phyloP scores from a whole-genome alignment of 2,888 invertebrate genomes.

The Tinea pellionella region DNA sequence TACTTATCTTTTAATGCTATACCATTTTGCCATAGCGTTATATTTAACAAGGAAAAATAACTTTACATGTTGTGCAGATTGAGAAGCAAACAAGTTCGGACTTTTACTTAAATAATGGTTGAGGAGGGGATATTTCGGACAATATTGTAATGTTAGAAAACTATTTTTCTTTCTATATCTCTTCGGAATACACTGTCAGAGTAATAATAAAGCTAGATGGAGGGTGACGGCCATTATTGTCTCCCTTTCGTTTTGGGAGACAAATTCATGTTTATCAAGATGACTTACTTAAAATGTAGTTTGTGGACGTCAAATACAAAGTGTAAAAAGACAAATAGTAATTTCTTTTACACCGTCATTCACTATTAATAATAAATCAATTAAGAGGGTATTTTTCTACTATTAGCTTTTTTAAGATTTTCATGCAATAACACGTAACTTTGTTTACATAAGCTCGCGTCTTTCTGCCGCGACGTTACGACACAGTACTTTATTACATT shows the following conservation, averaged over 20 bases:
- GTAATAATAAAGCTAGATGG: constrained; percentile 1
- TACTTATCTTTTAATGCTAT: no score
- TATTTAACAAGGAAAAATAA: background rate
- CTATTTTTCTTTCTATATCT: background rate
- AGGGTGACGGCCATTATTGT: constrained; percentile 6
- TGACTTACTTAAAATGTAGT: background rate
- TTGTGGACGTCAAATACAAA: no score
- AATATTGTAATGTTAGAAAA: constrained; percentile 4
- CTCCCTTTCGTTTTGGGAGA: background rate
- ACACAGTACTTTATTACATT: no score
- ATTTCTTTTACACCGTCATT: no score
- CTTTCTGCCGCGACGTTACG: no score
- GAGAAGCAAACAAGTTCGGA: background rate
- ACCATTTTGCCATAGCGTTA: background rate
- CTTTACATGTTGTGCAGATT: background rate
- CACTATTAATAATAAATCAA: no score
- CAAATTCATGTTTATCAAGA: background rate
- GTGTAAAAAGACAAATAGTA: no score
- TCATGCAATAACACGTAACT: no score
- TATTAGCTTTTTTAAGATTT: no score
- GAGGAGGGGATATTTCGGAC: background rate
- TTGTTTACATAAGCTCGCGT: no score
- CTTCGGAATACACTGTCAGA: background rate
- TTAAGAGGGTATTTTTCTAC: no score
- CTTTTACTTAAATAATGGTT: background rate